A percentile compares a stretch with the other conserved stretches of the same genome.
Evolutionary conservation across 2,113 vertebrate genomes (phyloP).

Genomic region (Bubo scandiacus): DNA sequence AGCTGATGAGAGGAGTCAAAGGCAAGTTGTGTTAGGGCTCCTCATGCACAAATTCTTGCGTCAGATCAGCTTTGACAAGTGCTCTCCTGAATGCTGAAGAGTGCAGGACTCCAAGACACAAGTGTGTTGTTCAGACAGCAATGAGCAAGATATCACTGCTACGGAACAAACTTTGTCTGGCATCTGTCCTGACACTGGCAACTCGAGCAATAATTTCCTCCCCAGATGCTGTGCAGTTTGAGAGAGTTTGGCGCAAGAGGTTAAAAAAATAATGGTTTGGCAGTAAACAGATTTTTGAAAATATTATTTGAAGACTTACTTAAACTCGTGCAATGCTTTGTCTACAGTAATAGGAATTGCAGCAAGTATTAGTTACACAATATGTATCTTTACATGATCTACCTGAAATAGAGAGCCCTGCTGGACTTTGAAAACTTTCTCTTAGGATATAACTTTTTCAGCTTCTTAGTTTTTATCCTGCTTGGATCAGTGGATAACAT

Average conservation of each 20-base stretch:
- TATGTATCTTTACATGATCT: background rate
- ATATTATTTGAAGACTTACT: background rate
- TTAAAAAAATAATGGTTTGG: slow-evolving; percentile 54
- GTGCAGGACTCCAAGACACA: background rate
- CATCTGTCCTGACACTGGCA: slow-evolving; percentile 30
- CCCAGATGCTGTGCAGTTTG: slow-evolving; percentile 38
- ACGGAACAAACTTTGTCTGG: background rate
- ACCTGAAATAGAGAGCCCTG: background rate
- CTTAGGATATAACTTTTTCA: background rate
- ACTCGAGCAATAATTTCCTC: slow-evolving; percentile 43
- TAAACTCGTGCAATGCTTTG: slow-evolving; percentile 16
- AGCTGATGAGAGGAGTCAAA: background rate
- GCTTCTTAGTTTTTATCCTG: background rate
- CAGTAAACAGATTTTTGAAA: slow-evolving; percentile 42
- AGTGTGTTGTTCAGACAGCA: background rate
- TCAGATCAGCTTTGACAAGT: background rate
- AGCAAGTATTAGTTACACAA: background rate
- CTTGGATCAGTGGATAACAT: background rate
- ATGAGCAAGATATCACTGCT: background rate
- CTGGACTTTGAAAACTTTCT: background rate
- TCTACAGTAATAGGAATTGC: background rate
- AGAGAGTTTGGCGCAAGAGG: slow-evolving; percentile 44
- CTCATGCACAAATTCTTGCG: background rate
- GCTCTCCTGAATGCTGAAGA: background rate
- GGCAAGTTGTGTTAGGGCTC: background rate